Base-by-base conservation (phyloP, 1,140 invertebrate species). In the Cecropterus lyciades region DNA sequence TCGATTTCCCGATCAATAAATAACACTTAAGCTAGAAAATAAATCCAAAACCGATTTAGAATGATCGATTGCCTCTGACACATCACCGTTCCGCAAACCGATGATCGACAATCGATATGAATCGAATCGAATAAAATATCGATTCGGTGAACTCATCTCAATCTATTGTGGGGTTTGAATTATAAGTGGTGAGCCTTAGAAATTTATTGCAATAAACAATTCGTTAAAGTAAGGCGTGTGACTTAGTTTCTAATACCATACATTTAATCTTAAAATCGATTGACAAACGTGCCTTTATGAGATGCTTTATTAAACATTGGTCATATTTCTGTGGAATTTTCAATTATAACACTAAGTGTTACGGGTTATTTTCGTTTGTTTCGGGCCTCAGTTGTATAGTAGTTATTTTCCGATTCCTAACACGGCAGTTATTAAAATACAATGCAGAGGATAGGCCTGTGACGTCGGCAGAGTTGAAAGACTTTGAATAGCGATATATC, bases 391-490 rank as follows among this genome's bases (percentile, higher is more conserved):
- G 13, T 15, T 17, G 37, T 40, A 59, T 63, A 49, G 66, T 51
- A 30, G 53, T 70, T 71, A 67, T 79, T 84, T 83, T 73, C 68
- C 68, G 67, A 85, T 82, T 84, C 79, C 64, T 53, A 67, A 79
- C 76, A 81, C 80, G 79, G 67, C 57, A 52, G 59, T 74, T 77
- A 87, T 87, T 87, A 87, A 80, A 87, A 87, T 87, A 87, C 85
- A 87, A 87, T 87, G 74, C 57, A 70, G 51, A 73, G 75, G 75
- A 77, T 75, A 76, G 75, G 71, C 67, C 72, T 82, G 79, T 85
- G 80, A 87, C 75, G 75, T 82, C 85, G 83, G 85, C 69, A 17
- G 56, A 81, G 68, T 80, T 87, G 74, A 87, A 87, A 85, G 83
- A 72, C 60, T 65, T 70, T 80, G 79, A 79, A 74, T 68, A 71